These are phyloP conservation scores for Trissolcus basalis DNA, from an alignment of 1,140 invertebrate genomes.

Conservation along the genomic window DNA sequence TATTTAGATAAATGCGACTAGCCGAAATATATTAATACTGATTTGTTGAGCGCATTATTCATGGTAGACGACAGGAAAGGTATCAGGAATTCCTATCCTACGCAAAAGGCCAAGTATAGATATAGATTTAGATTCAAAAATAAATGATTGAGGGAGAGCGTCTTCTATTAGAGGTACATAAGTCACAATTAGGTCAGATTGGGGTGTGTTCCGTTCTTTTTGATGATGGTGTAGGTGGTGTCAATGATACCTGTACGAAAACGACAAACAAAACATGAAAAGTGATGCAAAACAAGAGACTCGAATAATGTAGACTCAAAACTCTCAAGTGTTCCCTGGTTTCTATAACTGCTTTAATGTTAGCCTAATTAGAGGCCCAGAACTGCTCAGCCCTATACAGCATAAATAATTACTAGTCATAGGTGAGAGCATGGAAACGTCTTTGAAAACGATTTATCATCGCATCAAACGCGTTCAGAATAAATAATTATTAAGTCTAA, in stretches of 20 bases:
- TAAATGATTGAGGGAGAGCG: conserved; percentile 20
- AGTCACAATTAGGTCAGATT: conserved; percentile 73
- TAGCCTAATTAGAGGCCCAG: conserved; percentile 59
- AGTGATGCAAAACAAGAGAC: conserved; percentile 22
- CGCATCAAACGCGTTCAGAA: neutral
- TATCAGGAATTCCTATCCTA: conserved; percentile 29
- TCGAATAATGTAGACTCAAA: conserved; percentile 24
- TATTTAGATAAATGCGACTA: conserved; percentile 13
- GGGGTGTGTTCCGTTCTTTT: conserved; percentile 59
- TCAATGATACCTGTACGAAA: conserved; percentile 41
- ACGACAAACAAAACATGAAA: conserved; percentile 4
- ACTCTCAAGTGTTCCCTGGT: conserved; percentile 35
- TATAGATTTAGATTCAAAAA: conserved; percentile 41
- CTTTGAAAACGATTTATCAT: conserved; percentile 66
- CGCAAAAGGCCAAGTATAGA: conserved; percentile 21
- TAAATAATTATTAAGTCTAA: too few relatives aligned
- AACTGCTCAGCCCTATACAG: too few relatives aligned
- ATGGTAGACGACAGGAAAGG: conserved; percentile 8
- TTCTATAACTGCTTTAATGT: too few relatives aligned
- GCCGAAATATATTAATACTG: conserved; percentile 1
- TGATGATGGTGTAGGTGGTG: conserved; percentile 61
- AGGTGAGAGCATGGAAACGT: conserved; percentile 42
- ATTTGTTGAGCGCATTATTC: conserved; percentile 27
- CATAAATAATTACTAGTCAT: conserved; percentile 70
- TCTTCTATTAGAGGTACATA: conserved; percentile 68